A percentile compares a stretch with the other conserved stretches of the same genome.
phyloP scores from a whole-genome alignment of 2,113 vertebrate genomes.

The Cettia cetti region DNA sequence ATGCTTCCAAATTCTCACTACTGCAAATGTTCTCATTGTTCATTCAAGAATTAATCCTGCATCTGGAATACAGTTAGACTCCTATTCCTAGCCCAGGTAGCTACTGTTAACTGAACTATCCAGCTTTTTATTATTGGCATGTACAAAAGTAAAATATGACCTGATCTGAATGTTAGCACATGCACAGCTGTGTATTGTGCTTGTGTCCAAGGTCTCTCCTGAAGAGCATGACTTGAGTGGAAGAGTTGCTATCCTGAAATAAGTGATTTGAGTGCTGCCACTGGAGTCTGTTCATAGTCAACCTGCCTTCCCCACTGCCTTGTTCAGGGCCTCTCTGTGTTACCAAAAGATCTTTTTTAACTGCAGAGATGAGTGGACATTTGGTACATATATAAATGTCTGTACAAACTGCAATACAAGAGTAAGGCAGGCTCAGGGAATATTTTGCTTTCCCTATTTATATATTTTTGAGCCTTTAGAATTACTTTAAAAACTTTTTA shows the following conservation, averaged over 20 bases:
- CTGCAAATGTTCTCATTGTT: slow-evolving; percentile 8
- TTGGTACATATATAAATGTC: background rate
- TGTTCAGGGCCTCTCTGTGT: background rate
- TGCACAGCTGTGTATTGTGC: background rate
- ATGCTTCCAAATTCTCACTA: background rate
- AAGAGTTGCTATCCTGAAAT: background rate
- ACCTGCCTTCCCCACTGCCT: background rate
- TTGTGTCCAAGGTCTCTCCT: background rate
- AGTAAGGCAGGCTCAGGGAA: background rate
- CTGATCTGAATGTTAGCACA: background rate
- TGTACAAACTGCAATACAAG: background rate
- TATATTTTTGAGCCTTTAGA: background rate
- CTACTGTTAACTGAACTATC: background rate
- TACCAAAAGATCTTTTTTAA: background rate
- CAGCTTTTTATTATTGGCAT: background rate
- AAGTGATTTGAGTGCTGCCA: background rate
- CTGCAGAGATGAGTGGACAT: background rate
- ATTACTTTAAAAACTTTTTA: background rate
- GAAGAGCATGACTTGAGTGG: background rate
- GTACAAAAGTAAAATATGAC: background rate
- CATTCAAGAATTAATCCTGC: slow-evolving; percentile 8
- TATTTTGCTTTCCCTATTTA: background rate
- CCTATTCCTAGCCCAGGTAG: background rate
- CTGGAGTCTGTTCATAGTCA: background rate
- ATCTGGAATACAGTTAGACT: background rate